A percentile compares a stretch with the other conserved stretches of the same genome.
phyloP scores from a whole-genome alignment of 2,888 invertebrate species.

The Achlya flavicornis region DNA sequence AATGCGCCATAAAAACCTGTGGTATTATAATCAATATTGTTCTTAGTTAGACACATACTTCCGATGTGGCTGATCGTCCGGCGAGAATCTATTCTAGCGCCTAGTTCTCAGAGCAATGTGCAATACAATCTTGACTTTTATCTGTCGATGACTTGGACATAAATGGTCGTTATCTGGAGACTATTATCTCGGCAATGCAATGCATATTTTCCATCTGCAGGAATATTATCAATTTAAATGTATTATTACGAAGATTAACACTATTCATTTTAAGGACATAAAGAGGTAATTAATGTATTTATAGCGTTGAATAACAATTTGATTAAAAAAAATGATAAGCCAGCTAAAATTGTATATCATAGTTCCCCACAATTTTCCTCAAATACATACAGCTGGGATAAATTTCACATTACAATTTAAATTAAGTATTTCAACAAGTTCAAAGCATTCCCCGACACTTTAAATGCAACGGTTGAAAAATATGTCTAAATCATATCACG shows the following conservation, averaged over 20 bases:
- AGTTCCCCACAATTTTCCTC: not conserved
- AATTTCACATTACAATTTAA: not conserved
- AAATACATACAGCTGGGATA: not conserved
- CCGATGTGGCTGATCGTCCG: conserved; percentile 10
- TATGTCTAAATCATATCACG: conserved; percentile 22
- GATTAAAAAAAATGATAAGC: not conserved
- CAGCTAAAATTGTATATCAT: not conserved
- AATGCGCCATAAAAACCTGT: conserved; percentile 50
- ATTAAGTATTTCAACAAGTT: conserved; percentile 1
- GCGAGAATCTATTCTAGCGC: conserved; percentile 4
- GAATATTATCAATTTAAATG: not conserved
- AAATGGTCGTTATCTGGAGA: not conserved
- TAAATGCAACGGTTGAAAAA: conserved; percentile 17
- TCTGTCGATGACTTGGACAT: not conserved
- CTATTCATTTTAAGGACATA: not conserved
- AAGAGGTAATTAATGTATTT: not conserved
- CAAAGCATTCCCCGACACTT: conserved; percentile 14
- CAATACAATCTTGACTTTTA: not conserved
- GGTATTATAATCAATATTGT: conserved; percentile 38
- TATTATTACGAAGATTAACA: not conserved
- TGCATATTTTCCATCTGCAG: not conserved
- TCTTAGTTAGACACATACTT: conserved; percentile 12
- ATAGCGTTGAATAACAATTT: not conserved
- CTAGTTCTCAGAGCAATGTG: conserved; percentile 4
- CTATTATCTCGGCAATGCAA: not conserved